A percentile compares a stretch with the other conserved stretches of the same genome.
phyloP scores from a whole-genome alignment of 2,113 vertebrate species.

The Tetrax tetrax region DNA sequence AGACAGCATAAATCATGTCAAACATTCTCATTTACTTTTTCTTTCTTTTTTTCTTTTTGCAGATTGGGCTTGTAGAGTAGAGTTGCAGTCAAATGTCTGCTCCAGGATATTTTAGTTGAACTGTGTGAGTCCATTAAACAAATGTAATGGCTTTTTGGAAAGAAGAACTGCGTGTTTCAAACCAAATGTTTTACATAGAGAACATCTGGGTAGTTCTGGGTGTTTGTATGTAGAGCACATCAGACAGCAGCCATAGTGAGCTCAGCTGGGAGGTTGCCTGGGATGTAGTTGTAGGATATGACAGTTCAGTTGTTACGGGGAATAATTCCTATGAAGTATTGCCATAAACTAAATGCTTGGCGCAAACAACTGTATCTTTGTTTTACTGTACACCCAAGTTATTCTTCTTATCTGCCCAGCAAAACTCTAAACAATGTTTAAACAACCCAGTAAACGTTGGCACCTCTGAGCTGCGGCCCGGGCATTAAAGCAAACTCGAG shows the following conservation, averaged over 20 bases:
- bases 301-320: slow-evolving; percentile 71
- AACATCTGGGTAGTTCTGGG: slow-evolving; percentile 80
- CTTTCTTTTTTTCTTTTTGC: slow-evolving; percentile 54
- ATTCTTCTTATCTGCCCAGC: slow-evolving; percentile 58
- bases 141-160: slow-evolving; percentile 79
- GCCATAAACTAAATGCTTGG: slow-evolving; percentile 66
- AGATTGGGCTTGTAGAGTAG: slow-evolving; percentile 73
- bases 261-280: slow-evolving; percentile 75
- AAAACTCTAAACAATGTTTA: neutral
- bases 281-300: slow-evolving; percentile 75
- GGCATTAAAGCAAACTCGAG: neutral
- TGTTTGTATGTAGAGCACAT: slow-evolving; percentile 73
- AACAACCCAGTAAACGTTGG: slow-evolving; percentile 10
- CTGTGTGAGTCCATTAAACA: slow-evolving; percentile 78
- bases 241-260: slow-evolving; percentile 73
- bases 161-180: slow-evolving; percentile 66
- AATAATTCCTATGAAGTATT: slow-evolving; percentile 74
- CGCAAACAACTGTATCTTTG: slow-evolving; percentile 45
- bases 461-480: neutral
- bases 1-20: slow-evolving; percentile 71
- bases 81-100: slow-evolving; percentile 78
- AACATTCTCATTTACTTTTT: slow-evolving; percentile 71
- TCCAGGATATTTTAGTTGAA: slow-evolving; percentile 80
- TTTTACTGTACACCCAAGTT: slow-evolving; percentile 48
- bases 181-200: slow-evolving; percentile 81